phyloP scores from a whole-genome alignment of 2,888 invertebrate genomes.

The Caenorhabditis imperialis region DNA sequence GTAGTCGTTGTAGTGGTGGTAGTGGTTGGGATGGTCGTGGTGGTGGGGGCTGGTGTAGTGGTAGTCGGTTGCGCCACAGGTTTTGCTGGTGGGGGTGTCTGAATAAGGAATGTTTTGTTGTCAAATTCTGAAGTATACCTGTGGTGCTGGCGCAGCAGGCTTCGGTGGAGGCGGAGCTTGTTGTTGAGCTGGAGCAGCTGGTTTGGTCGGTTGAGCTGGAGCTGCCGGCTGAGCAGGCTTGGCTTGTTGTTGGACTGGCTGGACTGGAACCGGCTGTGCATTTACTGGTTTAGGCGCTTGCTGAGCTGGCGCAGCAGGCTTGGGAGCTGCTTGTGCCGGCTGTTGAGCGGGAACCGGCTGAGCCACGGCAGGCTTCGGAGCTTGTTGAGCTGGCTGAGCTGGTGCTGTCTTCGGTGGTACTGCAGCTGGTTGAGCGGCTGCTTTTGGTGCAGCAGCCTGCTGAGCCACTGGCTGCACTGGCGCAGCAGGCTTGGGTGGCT shows the following conservation, averaged over 20 bases:
- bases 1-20: not conserved
- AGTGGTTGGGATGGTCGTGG: not conserved
- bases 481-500: slow-evolving; percentile 1
- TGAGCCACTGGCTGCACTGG: not conserved
- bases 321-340: not conserved
- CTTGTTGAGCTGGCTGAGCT: not conserved
- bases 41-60: not conserved
- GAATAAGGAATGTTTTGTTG: no score
- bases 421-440: not conserved
- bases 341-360: not conserved
- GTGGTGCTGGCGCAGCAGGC: not conserved
- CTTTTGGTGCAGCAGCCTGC: not conserved
- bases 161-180: not conserved
- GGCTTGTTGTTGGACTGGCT: not conserved
- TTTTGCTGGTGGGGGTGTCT: not conserved
- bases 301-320: slow-evolving; percentile 2
- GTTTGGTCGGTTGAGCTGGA: not conserved
- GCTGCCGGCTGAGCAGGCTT: slow-evolving; percentile 1
- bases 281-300: not conserved
- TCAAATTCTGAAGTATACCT: no score
- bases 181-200: not conserved
- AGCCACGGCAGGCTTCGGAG: not conserved
- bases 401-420: no score
- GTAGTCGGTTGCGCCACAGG: not conserved
- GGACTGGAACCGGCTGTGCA: not conserved